Conservation (phyloP, 2,888 invertebrate genomes). For the Philereme vetulata region DNA sequence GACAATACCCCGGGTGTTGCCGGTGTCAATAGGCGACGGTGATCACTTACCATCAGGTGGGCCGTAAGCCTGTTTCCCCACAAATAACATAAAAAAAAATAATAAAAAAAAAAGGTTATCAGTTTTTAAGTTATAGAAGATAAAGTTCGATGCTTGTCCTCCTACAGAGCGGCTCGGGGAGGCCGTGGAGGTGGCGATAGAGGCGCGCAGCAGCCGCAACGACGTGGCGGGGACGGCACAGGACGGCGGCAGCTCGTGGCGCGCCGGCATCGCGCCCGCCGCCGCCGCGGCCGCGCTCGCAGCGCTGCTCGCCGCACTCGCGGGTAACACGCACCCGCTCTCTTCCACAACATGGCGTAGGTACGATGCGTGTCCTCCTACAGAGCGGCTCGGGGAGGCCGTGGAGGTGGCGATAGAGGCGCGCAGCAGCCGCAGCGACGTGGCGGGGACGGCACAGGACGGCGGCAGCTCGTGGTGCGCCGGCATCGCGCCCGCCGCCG, state of each 20-base stretch:
- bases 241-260: slow-evolving; percentile 34
- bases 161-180: slow-evolving; percentile 60
- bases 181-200: slow-evolving; percentile 50
- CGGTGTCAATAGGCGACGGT: no score
- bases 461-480: no score
- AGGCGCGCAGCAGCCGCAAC: slow-evolving; percentile 36
- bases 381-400: slow-evolving; percentile 63
- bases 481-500: no score
- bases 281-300: no score
- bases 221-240: slow-evolving; percentile 31
- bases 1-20: no score
- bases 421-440: slow-evolving; percentile 34
- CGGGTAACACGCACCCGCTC: slow-evolving; percentile 28
- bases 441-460: slow-evolving; percentile 29
- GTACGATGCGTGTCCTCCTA: neutral
- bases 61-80: no score
- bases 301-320: slow-evolving; percentile 45
- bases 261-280: no score
- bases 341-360: no score
- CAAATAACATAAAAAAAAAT: no score
- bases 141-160: neutral
- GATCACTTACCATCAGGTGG: no score
- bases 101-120: no score
- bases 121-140: no score
- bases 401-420: slow-evolving; percentile 47